Evolutionary conservation across 2,113 vertebrate genomes (phyloP), one percentile per base, ranked within the genome.

Genomic region (Calidris pygmaea): DNA sequence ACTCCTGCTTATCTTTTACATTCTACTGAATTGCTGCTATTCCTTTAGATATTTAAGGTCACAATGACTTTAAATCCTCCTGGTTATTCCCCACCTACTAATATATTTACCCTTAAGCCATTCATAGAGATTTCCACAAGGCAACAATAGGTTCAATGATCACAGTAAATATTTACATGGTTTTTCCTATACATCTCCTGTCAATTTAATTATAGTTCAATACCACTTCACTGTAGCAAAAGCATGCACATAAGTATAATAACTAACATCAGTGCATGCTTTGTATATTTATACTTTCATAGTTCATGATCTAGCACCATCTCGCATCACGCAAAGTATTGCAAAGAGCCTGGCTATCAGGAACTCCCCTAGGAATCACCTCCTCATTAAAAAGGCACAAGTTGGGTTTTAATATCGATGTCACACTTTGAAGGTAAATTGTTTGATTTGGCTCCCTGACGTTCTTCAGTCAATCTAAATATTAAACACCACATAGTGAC

Each of bases 371-470:
- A 21, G 29, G 65, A 83, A 86, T 52, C 43, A 45, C 11, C 12
- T 65, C 7, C 53, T 70, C 1, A 0, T 41, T 53, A 76, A 59
- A 0, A 1, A 55, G 20, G 20, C 29, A 55, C 9, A 80, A 55
- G 18, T 3, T 67, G 19, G 50, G 65, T 75, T 72, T 93, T 68
- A 85, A 29, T 58, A 76, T 6, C 58, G 20, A 74, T 55, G 8
- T 50, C 29, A 53, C 32, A 47, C n/a, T 37, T 35, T 7, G 35
- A 82, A 78, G 77, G 6, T 16, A 85, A 59, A 67, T 26, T 12
- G 18, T 19, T 87, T 39, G n/a, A 74, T 78, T 63, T 88, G 26
- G 23, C 26, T 85, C 26, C 35, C 22, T 93, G 67, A 70, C 14
- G 72, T 95, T 37, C 41, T 59, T 59, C 35, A 60, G 22, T 37